Percentiles rank a stretch among this genome's conserved stretches.
Conservation (phyloP, 2,113 vertebrate species). For the Empidonax alnorum region DNA sequence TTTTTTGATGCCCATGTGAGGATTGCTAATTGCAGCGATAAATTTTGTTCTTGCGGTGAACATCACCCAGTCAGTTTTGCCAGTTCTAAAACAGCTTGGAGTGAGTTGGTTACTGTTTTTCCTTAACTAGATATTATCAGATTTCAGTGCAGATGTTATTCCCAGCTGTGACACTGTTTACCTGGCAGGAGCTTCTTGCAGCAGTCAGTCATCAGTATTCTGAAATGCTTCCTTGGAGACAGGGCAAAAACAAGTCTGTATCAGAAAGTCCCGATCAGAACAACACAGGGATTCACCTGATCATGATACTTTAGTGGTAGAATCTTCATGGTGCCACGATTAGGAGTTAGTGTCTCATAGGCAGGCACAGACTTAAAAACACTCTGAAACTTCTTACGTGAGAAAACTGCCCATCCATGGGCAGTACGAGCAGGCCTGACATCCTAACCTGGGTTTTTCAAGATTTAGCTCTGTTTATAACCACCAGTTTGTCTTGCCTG, state of each 20-base stretch:
- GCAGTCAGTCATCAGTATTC: not conserved
- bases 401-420: not conserved
- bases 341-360: not conserved
- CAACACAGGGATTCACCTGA: not conserved
- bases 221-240: not conserved
- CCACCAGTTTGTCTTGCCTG: not conserved
- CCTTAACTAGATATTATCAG: not conserved
- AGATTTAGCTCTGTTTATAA: not conserved
- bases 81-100: not conserved
- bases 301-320: not conserved
- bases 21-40: not conserved
- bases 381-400: not conserved
- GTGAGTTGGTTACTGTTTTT: not conserved
- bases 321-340: not conserved
- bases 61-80: not conserved
- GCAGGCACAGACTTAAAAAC: not conserved
- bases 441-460: not conserved
- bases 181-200: conserved; percentile 10
- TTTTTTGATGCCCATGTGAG: not conserved
- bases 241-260: not conserved
- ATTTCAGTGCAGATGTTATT: not conserved
- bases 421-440: not conserved
- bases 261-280: not conserved
- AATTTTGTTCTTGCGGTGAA: not conserved
- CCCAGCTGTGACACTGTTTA: not conserved